Conservation (phyloP, 2,888 invertebrate species). For the Calameuta pallipes region DNA sequence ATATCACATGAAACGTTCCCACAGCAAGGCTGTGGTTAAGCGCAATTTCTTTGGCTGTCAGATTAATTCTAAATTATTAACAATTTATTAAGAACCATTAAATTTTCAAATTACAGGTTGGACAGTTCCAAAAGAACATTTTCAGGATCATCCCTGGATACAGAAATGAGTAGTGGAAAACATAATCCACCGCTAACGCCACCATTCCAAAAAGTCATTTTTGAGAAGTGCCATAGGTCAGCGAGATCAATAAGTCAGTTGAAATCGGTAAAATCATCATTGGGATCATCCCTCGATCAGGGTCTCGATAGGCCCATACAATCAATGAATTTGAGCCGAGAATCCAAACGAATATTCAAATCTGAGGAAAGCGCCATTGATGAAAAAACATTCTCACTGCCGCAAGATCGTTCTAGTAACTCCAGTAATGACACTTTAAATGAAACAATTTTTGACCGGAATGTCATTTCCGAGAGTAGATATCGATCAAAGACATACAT, state of each 20-base stretch:
- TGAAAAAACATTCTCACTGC: slow-evolving; percentile 49
- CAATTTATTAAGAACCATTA: too few species aligned
- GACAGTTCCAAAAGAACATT: slow-evolving; percentile 63
- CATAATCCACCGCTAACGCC: slow-evolving; percentile 51
- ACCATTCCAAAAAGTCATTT: slow-evolving; percentile 55
- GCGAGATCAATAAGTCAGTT: slow-evolving; percentile 55
- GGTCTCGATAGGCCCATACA: slow-evolving; percentile 57
- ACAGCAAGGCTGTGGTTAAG: too few species aligned
- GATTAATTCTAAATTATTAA: too few species aligned
- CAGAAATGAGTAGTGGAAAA: slow-evolving; percentile 51
- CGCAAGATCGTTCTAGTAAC: slow-evolving; percentile 43
- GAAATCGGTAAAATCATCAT: slow-evolving; percentile 50
- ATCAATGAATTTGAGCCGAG: slow-evolving; percentile 43
- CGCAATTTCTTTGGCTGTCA: too few species aligned
- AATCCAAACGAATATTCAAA: slow-evolving; percentile 61
- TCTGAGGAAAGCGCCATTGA: slow-evolving; percentile 63
- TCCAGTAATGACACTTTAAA: slow-evolving; percentile 57
- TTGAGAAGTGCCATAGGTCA: slow-evolving; percentile 55
- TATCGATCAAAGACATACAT: not conserved
- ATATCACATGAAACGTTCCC: too few species aligned
- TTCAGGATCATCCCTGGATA: slow-evolving; percentile 63
- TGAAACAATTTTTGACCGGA: slow-evolving; percentile 37
- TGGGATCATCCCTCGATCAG: slow-evolving; percentile 62
- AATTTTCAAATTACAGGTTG: slow-evolving; percentile 41
- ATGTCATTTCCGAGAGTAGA: slow-evolving; percentile 7